Conservation (phyloP, 1,140 invertebrate species). For the Euschistus heros region DNA sequence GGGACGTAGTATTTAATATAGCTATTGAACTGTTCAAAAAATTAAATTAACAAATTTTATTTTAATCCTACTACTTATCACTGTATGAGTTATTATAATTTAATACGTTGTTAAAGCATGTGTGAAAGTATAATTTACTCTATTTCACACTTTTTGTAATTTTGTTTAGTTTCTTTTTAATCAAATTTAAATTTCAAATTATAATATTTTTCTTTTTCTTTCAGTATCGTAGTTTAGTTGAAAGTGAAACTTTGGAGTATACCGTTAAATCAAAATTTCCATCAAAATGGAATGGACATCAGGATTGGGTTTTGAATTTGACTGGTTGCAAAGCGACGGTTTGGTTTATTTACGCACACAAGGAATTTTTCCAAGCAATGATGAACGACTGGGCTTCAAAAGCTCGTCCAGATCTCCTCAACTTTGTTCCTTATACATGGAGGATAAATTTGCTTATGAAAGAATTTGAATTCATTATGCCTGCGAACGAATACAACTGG, state of each 20-base stretch:
- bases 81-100: too few species aligned
- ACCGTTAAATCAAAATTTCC: slow-evolving; percentile 77
- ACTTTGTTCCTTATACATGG: slow-evolving; percentile 96
- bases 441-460: slow-evolving; percentile 83
- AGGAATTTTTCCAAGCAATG: slow-evolving; percentile 89
- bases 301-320: slow-evolving; percentile 80
- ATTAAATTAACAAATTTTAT: too few species aligned
- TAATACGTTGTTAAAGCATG: too few species aligned
- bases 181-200: too few species aligned
- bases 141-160: too few species aligned
- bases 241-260: slow-evolving; percentile 92
- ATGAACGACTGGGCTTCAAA: slow-evolving; percentile 94
- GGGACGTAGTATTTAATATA: too few species aligned
- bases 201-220: slow-evolving; percentile 24
- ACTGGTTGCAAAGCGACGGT: slow-evolving; percentile 89
- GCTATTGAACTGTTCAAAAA: too few species aligned
- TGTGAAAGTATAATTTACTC: too few species aligned
- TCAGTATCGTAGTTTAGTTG: slow-evolving; percentile 73
- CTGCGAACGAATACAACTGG: slow-evolving; percentile 98
- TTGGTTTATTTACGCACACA: slow-evolving; percentile 85
- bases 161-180: too few species aligned
- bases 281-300: slow-evolving; percentile 86
- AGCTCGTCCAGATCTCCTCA: slow-evolving; percentile 76
- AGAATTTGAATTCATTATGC: slow-evolving; percentile 89
- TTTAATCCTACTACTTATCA: too few species aligned